These are phyloP conservation scores for Drosophila orena DNA, from an alignment of 1,140 invertebrate genomes.

Conservation along the genomic window DNA sequence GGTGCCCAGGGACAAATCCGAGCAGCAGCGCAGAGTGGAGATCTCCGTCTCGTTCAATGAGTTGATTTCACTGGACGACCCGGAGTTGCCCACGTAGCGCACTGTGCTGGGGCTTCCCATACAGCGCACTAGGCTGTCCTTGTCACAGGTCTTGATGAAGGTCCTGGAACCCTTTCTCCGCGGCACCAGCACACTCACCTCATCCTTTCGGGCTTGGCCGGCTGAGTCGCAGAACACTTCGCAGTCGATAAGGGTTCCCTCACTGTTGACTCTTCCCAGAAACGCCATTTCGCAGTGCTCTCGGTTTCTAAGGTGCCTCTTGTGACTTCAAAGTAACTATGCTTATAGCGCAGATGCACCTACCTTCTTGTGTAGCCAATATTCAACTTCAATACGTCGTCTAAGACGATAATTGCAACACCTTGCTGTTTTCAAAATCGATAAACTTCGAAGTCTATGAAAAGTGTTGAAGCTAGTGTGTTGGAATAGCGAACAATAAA, in stretches of 20 bases:
- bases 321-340: neutral
- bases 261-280: constrained; percentile 47
- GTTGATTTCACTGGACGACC: constrained; percentile 47
- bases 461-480: constrained; percentile 24
- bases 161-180: constrained; percentile 48
- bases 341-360: neutral
- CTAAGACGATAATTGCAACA: constrained; percentile 41
- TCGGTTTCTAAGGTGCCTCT: neutral
- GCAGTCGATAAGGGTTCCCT: constrained; percentile 27
- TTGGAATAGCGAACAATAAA: constrained; percentile 2
- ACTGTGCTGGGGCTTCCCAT: constrained; percentile 37
- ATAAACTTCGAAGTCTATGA: constrained; percentile 6
- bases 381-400: constrained; percentile 48
- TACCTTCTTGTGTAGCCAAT: constrained; percentile 13
- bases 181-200: neutral
- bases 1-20: constrained; percentile 30
- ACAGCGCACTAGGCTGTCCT: neutral
- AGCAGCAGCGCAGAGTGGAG: constrained; percentile 53
- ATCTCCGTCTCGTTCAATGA: constrained; percentile 61
- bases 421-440: constrained; percentile 1
- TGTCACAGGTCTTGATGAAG: constrained; percentile 50
- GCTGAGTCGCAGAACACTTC: constrained; percentile 20
- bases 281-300: constrained; percentile 52
- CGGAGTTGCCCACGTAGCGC: constrained; percentile 58
- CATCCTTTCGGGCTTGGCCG: neutral